A percentile compares a stretch with the other conserved stretches of the same genome.
Evolutionary conservation across 2,113 vertebrate genomes (phyloP).

Genomic region (Baryphthengus martii): DNA sequence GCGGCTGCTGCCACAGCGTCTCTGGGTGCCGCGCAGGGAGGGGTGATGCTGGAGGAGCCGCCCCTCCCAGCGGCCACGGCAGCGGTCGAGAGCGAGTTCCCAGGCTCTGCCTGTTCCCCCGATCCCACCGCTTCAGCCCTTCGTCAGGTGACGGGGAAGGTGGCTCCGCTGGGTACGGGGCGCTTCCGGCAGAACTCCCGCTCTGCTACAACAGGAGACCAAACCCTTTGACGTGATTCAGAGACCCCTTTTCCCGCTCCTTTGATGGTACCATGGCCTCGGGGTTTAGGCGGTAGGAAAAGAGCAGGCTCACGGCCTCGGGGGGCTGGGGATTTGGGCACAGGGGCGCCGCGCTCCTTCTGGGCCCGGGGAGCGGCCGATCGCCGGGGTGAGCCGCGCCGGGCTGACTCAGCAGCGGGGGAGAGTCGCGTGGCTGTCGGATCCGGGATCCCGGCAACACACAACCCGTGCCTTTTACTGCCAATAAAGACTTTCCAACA

Average conservation of each 20-base stretch:
- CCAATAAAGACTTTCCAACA: background rate
- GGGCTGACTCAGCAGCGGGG: background rate
- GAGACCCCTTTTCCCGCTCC: background rate
- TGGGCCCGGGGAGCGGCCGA: too few species aligned
- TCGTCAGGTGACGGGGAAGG: background rate
- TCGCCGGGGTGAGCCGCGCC: background rate
- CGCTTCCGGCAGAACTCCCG: rapidly evolving
- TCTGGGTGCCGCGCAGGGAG: rapidly evolving
- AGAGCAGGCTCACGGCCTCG: background rate
- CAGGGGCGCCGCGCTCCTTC: too few species aligned
- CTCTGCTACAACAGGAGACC: background rate
- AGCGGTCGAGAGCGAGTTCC: background rate
- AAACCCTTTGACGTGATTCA: background rate
- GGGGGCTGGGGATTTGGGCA: too few species aligned
- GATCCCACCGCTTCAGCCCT: rapidly evolving
- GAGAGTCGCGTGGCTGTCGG: rapidly evolving
- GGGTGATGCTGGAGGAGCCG: background rate
- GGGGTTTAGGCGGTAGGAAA: background rate
- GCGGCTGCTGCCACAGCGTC: background rate
- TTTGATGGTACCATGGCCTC: background rate
- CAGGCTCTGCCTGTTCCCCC: background rate
- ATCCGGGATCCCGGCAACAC: rapidly evolving
- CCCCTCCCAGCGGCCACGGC: background rate
- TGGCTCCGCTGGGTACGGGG: rapidly evolving
- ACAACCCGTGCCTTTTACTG: background rate